Evolutionary conservation across 2,113 vertebrate species (phyloP).

Genomic region (Engystomops pustulosus): DNA sequence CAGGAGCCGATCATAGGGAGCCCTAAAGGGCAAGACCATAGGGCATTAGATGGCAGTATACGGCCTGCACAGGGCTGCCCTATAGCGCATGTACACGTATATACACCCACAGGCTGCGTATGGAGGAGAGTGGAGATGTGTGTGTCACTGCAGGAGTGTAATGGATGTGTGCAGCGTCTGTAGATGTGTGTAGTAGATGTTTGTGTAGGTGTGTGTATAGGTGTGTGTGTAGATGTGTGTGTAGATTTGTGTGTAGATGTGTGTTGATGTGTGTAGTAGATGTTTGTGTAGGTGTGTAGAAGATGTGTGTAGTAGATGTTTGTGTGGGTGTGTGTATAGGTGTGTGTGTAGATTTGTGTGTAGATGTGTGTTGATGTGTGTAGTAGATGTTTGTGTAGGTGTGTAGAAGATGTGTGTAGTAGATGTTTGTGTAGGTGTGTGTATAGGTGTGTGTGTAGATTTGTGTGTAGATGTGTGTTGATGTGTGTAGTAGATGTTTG

Average conservation of each 20-base stretch:
- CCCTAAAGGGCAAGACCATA: no score
- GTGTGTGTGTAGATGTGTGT: not conserved
- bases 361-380: not conserved
- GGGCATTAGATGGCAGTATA: not conserved
- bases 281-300: not conserved
- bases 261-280: not conserved
- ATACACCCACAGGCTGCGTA: not conserved
- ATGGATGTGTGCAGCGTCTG: not conserved
- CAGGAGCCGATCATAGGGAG: no score
- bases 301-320: not conserved
- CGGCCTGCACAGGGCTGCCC: not conserved
- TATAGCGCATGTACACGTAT: not conserved
- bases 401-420: not conserved
- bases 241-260: not conserved
- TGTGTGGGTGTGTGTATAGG: not conserved
- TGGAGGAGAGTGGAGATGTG: not conserved
- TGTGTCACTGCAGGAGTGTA: not conserved
- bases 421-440: not conserved
- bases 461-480: not conserved
- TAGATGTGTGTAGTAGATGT: not conserved
- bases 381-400: not conserved
- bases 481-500: not conserved
- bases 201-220: not conserved
- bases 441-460: not conserved
- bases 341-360: not conserved